Base-by-base conservation (phyloP, 2,797 vertebrate species). In the Ctenopoma kingsleyae region DNA sequence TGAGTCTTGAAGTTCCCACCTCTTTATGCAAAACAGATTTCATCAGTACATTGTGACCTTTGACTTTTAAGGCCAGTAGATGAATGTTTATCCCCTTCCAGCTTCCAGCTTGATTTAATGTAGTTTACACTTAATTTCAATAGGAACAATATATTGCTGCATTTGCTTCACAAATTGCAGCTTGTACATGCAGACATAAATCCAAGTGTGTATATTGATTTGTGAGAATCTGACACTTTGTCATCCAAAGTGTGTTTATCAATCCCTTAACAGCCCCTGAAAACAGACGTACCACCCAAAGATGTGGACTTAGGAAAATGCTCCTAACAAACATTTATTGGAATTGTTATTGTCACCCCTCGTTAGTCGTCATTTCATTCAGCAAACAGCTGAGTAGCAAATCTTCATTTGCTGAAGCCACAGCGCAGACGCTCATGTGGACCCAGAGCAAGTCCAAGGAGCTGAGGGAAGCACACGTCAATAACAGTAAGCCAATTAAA, bases 401-500 rank as follows among this genome's bases (percentile, higher is more conserved):
- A 78, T 87, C 78, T 72, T 76, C 77, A 69, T 83, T 73, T 61
- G 35, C 65, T 40, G 52, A 44, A 66, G 64, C 67, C 66, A 27
- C 74, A 61, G 72, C 53, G 2, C 55, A 64, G 77, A 74, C 60
- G 61, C 61, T 71, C 56, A 3, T 47, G 60, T 56, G 63, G 63
- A 78, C 67, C 51, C 36, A 8, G 67, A 80, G 82, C 62, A 63
- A 77, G 86, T 91, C 81, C 78, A 77, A 87, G 53, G 58, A 80
- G 78, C 80, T 71, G 79, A 81, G 66, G 84, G 80, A 80, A 75
- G 74, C 66, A 46, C 64, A 67, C 57, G 81, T 93, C 91, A 91
- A 94, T 94, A 93, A 79, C 56, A 83, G 89, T 90, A 86, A 92
- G 88, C 85, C 91, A 91, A 91, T 94, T 92, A 90, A 92, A 94